Evolutionary conservation across 2,888 invertebrate species (phyloP).

Genomic region (Eustalomyia histrio): DNA sequence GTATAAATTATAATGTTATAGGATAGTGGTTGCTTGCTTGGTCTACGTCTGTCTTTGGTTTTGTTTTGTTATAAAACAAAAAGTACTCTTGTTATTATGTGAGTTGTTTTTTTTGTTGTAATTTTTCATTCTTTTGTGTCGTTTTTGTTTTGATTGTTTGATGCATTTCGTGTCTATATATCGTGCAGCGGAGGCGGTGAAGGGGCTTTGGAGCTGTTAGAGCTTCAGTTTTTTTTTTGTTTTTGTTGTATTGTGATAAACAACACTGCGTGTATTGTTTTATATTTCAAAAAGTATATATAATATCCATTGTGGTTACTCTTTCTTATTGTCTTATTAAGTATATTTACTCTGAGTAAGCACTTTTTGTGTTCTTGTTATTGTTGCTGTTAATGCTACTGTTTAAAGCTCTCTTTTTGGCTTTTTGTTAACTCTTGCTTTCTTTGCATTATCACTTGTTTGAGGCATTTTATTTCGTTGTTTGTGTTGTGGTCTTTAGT

Average conservation of each 20-base stretch:
- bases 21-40: slow-evolving; percentile 25
- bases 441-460: slow-evolving; percentile 66
- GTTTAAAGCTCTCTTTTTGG: slow-evolving; percentile 37
- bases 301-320: slow-evolving; percentile 38
- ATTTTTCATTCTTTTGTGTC: slow-evolving; percentile 39
- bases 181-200: slow-evolving; percentile 27
- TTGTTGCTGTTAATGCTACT: slow-evolving; percentile 30
- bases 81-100: slow-evolving; percentile 38
- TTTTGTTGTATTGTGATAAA: slow-evolving; percentile 28
- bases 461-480: slow-evolving; percentile 55
- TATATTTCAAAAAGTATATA: neutral
- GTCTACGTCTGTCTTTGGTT: slow-evolving; percentile 13
- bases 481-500: slow-evolving; percentile 58
- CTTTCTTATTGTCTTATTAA: slow-evolving; percentile 37
- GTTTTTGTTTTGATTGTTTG: slow-evolving; percentile 48
- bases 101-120: slow-evolving; percentile 22
- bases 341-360: slow-evolving; percentile 54
- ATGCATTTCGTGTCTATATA: slow-evolving; percentile 42
- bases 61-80: slow-evolving; percentile 16
- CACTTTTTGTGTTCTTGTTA: slow-evolving; percentile 14
- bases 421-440: slow-evolving; percentile 60
- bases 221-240: slow-evolving; percentile 16
- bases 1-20: slow-evolving; percentile 17
- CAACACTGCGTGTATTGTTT: slow-evolving; percentile 41
- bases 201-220: slow-evolving; percentile 21